Conservation (phyloP, 2,113 vertebrate species). For the Panthera uncia region DNA sequence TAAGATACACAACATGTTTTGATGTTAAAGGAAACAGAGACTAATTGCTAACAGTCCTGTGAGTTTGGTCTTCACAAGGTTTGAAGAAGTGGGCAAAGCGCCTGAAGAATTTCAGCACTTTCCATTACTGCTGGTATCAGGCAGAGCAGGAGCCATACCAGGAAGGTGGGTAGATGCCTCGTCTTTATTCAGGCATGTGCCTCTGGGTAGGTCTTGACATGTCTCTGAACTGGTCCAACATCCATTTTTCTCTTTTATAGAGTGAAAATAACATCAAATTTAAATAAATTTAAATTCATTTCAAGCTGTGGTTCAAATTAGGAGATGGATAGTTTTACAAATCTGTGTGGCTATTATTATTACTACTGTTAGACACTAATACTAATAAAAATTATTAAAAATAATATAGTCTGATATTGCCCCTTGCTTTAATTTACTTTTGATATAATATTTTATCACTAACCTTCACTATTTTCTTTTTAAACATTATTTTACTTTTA, state of each 20-base stretch:
- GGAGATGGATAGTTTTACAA: not conserved
- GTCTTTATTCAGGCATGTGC: rapidly evolving
- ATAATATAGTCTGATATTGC: not conserved
- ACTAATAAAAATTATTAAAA: not conserved
- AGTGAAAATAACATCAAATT: not conserved
- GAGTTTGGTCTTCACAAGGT: not conserved
- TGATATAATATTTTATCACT: not conserved
- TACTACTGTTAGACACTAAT: not conserved
- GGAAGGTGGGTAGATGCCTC: not conserved
- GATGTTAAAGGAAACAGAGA: not conserved
- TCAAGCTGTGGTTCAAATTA: not conserved
- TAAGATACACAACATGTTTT: not conserved
- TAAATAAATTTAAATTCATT: not conserved
- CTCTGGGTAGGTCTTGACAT: not conserved
- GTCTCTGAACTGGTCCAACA: not conserved
- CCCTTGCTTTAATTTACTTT: not conserved
- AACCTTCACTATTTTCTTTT: not conserved
- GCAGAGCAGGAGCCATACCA: rapidly evolving
- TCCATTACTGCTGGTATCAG: no score
- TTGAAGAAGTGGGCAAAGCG: not conserved
- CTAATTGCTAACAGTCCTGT: not conserved
- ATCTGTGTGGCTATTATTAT: not conserved
- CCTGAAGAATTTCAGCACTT: not conserved
- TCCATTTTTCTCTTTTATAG: not conserved
- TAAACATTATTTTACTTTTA: not conserved